Evolutionary conservation across 2,797 vertebrate species (phyloP).

Genomic region (Urophycis tenuis): DNA sequence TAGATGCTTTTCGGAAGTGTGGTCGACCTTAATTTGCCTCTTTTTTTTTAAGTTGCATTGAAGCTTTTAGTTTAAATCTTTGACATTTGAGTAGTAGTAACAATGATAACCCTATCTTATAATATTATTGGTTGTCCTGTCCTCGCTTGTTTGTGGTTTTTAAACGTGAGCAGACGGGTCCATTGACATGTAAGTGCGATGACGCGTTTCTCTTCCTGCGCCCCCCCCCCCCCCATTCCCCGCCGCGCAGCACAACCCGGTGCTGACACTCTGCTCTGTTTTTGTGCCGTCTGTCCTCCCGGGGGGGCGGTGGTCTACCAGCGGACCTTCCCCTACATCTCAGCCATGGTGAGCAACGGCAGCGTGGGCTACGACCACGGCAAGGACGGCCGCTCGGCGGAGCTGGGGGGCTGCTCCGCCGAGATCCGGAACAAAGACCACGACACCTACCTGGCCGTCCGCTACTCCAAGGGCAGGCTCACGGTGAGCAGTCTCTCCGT

Average conservation of each 20-base stretch:
- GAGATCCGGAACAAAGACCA: slow-evolving; percentile 90
- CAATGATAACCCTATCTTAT: not conserved
- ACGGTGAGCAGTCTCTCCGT: slow-evolving; percentile 72
- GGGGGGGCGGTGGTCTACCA: slow-evolving; percentile 53
- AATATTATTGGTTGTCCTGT: not conserved
- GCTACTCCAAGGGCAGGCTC: slow-evolving; percentile 88
- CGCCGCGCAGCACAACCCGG: not conserved
- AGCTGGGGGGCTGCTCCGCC: slow-evolving; percentile 88
- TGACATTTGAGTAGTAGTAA: not conserved
- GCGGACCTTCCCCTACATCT: slow-evolving; percentile 94
- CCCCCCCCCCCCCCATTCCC: not conserved
- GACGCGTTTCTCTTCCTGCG: not conserved
- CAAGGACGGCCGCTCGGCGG: slow-evolving; percentile 85
- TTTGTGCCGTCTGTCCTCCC: not conserved
- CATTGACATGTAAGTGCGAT: not conserved
- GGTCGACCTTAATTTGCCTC: not conserved
- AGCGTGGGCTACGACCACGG: slow-evolving; percentile 89
- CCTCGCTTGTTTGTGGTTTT: not conserved
- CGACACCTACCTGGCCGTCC: slow-evolving; percentile 90
- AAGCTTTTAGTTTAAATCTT: not conserved
- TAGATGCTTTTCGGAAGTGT: no score
- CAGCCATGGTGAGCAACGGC: slow-evolving; percentile 96
- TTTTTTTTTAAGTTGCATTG: not conserved
- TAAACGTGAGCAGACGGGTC: not conserved
- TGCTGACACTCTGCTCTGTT: not conserved